A percentile compares a stretch with the other conserved stretches of the same genome.
phyloP scores from a whole-genome alignment of 1,140 invertebrate species.

The Melipona quadrifasciata region DNA sequence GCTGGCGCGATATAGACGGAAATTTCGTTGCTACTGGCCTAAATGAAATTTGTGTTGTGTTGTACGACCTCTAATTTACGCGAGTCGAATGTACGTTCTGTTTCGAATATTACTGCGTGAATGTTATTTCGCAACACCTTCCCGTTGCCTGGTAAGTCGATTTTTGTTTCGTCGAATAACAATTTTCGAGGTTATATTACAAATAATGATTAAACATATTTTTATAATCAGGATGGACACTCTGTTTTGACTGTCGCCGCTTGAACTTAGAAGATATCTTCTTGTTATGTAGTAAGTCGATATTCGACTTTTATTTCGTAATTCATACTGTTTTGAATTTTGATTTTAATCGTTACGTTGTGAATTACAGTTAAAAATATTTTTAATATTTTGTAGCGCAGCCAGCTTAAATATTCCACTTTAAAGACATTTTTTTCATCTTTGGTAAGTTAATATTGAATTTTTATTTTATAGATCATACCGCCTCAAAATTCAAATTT shows the following conservation, averaged over 20 bases:
- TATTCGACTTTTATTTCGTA: neutral
- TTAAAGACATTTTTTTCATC: too few relatives aligned
- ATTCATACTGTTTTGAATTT: too few relatives aligned
- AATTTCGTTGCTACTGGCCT: slow-evolving; percentile 26
- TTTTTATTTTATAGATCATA: too few relatives aligned
- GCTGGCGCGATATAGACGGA: neutral
- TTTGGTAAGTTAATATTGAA: too few relatives aligned
- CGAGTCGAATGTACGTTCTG: neutral
- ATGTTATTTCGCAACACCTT: neutral
- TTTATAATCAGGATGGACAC: too few relatives aligned
- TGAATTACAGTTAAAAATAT: too few relatives aligned
- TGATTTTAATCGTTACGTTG: too few relatives aligned
- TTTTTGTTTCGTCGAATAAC: neutral
- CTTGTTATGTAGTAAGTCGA: neutral
- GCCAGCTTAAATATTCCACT: too few relatives aligned
- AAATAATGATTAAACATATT: too few relatives aligned
- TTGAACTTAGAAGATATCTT: neutral
- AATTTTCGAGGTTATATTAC: too few relatives aligned
- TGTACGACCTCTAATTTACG: slow-evolving; percentile 28
- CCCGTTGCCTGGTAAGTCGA: neutral
- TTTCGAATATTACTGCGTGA: neutral
- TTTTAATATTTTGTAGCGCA: too few relatives aligned
- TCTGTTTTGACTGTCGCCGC: neutral
- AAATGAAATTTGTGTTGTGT: slow-evolving; percentile 14
- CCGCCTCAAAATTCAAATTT: too few relatives aligned